Conservation (phyloP, 2,113 vertebrate species). For the Lepidothrix coronata region DNA sequence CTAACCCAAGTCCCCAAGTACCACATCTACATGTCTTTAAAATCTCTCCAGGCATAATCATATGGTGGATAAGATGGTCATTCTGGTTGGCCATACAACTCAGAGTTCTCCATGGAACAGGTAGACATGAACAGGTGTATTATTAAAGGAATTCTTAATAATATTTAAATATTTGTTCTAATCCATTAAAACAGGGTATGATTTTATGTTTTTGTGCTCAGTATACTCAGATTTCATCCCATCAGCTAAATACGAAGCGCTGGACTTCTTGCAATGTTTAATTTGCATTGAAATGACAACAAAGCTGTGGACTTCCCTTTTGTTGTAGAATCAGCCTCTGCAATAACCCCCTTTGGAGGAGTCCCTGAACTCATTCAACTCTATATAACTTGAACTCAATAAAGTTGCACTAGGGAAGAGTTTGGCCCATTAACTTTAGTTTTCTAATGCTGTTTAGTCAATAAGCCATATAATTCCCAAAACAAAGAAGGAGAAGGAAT, state of each 20-base stretch:
- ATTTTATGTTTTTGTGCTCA: background rate
- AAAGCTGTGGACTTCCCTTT: background rate
- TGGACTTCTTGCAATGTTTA: background rate
- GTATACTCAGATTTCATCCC: background rate
- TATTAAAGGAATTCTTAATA: background rate
- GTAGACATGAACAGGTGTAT: background rate
- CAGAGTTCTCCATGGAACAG: background rate
- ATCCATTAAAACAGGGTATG: background rate
- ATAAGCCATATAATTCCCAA: slow-evolving; percentile 32
- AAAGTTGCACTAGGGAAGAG: background rate
- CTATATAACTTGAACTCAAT: background rate
- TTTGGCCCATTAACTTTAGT: slow-evolving; percentile 32
- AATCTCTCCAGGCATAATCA: background rate
- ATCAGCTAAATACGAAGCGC: background rate
- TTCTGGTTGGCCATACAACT: background rate
- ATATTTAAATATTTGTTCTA: background rate
- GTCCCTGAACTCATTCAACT: slow-evolving; percentile 3
- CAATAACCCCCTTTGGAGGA: background rate
- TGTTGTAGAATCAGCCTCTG: background rate
- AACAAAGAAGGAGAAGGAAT: background rate
- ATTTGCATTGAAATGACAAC: background rate
- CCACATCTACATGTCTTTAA: background rate
- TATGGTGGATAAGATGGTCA: background rate
- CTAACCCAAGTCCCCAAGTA: background rate
- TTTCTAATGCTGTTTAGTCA: slow-evolving; percentile 39